Evolutionary conservation across 2,888 invertebrate species (phyloP).

Genomic region (Galerucella calmariensis): DNA sequence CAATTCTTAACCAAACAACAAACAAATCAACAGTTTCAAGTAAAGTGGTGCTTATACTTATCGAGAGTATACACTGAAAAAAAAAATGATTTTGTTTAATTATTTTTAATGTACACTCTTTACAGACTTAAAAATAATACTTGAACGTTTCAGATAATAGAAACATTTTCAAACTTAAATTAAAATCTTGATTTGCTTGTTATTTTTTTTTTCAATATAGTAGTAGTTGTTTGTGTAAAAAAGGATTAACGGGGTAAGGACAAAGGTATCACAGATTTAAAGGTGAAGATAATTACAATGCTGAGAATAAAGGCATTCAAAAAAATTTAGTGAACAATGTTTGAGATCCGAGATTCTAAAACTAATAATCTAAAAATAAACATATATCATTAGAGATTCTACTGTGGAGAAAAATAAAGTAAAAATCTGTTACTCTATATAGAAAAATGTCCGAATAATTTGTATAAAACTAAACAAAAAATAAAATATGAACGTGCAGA

Average conservation of each 20-base stretch:
- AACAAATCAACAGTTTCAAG: conserved; percentile 15
- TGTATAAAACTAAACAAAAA: conserved; percentile 44
- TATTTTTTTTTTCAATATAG: background rate
- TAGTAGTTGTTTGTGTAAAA: conserved; percentile 14
- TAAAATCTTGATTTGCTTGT: conserved; percentile 9
- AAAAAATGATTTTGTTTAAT: background rate
- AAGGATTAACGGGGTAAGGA: conserved; percentile 30
- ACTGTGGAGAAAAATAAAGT: conserved; percentile 44
- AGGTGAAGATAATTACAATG: conserved; percentile 54
- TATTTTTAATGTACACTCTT: conserved; percentile 7
- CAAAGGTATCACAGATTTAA: conserved; percentile 57
- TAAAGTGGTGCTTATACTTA: conserved; percentile 11
- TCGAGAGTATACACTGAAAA: background rate
- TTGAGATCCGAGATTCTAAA: conserved; percentile 58
- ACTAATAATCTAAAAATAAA: conserved; percentile 49
- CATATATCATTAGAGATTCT: conserved; percentile 53
- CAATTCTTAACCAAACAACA: background rate
- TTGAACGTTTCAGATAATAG: background rate
- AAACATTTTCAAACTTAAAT: conserved; percentile 9
- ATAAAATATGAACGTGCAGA: conserved; percentile 46
- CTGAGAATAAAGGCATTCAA: conserved; percentile 44
- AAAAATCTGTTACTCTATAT: conserved; percentile 38
- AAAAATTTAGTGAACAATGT: conserved; percentile 51
- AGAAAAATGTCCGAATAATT: conserved; percentile 30
- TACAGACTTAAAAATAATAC: conserved; percentile 19